Evolutionary conservation across 2,888 invertebrate species (phyloP).

Genomic region (Drosophila longiperda): DNA sequence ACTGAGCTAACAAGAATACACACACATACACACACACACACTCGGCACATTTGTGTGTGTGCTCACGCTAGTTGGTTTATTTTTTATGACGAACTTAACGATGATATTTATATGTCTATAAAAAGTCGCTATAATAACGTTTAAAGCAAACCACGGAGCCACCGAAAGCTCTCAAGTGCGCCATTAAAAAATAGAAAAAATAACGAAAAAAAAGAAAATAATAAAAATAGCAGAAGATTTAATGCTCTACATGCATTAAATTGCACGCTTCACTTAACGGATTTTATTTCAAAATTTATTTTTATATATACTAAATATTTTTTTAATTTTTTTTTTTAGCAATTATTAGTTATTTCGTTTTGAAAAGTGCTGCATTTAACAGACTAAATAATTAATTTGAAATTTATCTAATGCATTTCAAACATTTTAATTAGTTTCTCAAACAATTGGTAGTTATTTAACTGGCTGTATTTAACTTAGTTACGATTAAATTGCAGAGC

Average conservation of each 20-base stretch:
- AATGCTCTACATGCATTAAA: constrained; percentile 12
- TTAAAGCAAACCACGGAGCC: constrained; percentile 61
- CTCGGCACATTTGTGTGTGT: constrained; percentile 15
- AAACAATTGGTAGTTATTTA: not conserved
- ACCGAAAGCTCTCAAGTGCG: constrained; percentile 60
- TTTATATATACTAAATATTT: not conserved
- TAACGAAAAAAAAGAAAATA: not conserved
- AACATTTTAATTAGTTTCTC: not conserved
- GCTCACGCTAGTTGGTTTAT: constrained; percentile 45
- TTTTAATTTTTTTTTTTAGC: not conserved
- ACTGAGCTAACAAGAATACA: not conserved
- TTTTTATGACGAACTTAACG: constrained; percentile 74
- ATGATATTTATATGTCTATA: constrained; percentile 75
- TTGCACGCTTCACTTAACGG: not conserved
- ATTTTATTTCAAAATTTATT: not conserved
- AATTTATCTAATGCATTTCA: not conserved
- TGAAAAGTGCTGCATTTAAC: not conserved
- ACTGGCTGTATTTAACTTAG: not conserved
- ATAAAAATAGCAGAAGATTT: constrained; percentile 7
- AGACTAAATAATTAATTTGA: not conserved
- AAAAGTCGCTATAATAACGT: constrained; percentile 74
- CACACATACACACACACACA: constrained; percentile 20
- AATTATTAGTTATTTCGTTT: not conserved
- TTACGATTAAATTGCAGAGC: not conserved
- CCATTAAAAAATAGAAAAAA: constrained; percentile 62